Evolutionary conservation across 2,888 invertebrate species (phyloP).

Genomic region (Abscondita cerata): DNA sequence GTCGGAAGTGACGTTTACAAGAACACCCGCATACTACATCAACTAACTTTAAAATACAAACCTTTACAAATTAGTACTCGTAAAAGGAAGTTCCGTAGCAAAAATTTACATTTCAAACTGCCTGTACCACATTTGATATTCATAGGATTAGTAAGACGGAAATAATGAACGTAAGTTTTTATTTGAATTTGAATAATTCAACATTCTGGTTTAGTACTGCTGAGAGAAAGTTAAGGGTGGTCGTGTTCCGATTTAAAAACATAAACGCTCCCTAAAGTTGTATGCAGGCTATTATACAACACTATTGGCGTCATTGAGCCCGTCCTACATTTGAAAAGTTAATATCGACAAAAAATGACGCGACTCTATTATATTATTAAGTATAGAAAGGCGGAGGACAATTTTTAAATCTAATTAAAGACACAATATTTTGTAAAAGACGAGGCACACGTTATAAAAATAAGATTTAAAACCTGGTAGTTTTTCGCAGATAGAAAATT

Average conservation of each 20-base stretch:
- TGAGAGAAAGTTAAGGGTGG: conserved; percentile 41
- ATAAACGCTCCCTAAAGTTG: conserved; percentile 42
- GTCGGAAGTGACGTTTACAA: conserved; percentile 52
- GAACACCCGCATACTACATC: conserved; percentile 25
- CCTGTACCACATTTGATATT: conserved; percentile 10
- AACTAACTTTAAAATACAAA: background rate
- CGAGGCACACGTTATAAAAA: no score
- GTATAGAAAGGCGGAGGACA: no score
- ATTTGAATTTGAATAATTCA: background rate
- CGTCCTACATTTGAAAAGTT: conserved; percentile 39
- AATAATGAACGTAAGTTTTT: conserved; percentile 2
- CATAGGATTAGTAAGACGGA: conserved; percentile 3
- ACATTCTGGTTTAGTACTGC: conserved; percentile 11
- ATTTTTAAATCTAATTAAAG: no score
- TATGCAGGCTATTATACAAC: conserved; percentile 41
- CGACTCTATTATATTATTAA: background rate
- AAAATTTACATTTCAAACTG: conserved; percentile 19
- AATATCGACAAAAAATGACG: conserved; percentile 29
- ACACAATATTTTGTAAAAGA: no score
- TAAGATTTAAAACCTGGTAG: no score
- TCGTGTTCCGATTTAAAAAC: conserved; percentile 39
- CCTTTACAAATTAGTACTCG: conserved; percentile 13
- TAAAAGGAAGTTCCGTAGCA: conserved; percentile 7
- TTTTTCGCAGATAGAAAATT: no score
- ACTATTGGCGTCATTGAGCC: conserved; percentile 39